Base-by-base conservation (phyloP, 2,888 invertebrate genomes). In the Teleogryllus oceanicus region DNA sequence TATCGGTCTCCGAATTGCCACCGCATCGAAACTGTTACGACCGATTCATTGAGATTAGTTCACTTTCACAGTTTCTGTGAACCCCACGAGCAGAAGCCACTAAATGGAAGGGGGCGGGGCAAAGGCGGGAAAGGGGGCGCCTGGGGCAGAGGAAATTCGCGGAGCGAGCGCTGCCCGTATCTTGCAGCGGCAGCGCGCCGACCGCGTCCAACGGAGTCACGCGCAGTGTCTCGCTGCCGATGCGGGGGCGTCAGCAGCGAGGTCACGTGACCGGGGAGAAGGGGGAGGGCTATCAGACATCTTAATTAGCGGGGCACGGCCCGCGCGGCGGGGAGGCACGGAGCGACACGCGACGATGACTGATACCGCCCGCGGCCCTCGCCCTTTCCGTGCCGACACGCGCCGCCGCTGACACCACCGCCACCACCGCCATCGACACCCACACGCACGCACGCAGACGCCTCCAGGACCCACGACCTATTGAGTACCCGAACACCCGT, bases 291-390 rank as follows among this genome's bases (percentile, higher is more conserved):
- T 62, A 62, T 62, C 62, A 62, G 62, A 18, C 62, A 62, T 62
- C 62, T 62, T 62, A 62, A 62, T 62, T 62, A 62, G 62, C 62
- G 62, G n/a, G 62, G 62, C 62, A 62, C 62, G 62, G 62, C 62
- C 62, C 62, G 62, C 13, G 62, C 62, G 62, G 13, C 62, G 62
- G 62, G 62, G n/a, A n/a, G 62, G 62, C 62, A 18, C 62, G 4
- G 62, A 62, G n/a, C 13, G 62, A 62, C 62, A 62, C 62, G 62
- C 62, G 62, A 62, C 62, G 62, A 62, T 62, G 13, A n/a, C 62
- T 16, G 62, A 62, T 62, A 62, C 62, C 16, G 62, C 13, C 62
- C 37, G 37, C 37, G 37, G 37, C 37, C 37, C 37, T 37, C 37
- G 37, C 37, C 37, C 37, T 37, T 37, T 37, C 37, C 37, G 37